These are phyloP conservation scores for Aquatica leii DNA, from an alignment of 2,888 invertebrate genomes.

Conservation along the genomic window DNA sequence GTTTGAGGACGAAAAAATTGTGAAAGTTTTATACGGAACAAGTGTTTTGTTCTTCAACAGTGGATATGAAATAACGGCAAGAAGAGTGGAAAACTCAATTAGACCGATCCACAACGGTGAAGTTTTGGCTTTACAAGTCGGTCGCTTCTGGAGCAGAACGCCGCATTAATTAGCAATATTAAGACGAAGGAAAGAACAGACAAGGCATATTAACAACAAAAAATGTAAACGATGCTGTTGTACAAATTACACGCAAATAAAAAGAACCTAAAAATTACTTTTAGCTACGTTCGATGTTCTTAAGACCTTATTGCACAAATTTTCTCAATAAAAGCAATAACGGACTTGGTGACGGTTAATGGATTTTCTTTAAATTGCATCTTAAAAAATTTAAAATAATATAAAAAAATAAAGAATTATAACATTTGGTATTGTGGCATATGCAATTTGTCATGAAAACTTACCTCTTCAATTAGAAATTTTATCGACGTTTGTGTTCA, in stretches of 20 bases:
- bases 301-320: too few species aligned
- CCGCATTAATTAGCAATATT: constrained; percentile 44
- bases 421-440: background rate
- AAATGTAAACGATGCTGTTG: constrained; percentile 18
- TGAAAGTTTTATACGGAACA: constrained; percentile 38
- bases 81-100: constrained; percentile 44
- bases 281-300: constrained; percentile 14
- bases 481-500: background rate
- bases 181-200: constrained; percentile 34
- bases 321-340: too few species aligned
- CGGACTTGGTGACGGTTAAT: too few species aligned
- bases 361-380: too few species aligned
- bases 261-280: constrained; percentile 16
- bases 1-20: constrained; percentile 23
- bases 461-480: background rate
- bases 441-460: background rate
- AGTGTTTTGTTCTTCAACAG: constrained; percentile 35
- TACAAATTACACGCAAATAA: constrained; percentile 26
- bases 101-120: constrained; percentile 40
- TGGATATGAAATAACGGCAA: constrained; percentile 39
- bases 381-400: too few species aligned
- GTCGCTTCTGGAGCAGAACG: constrained; percentile 36
- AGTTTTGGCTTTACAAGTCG: too few species aligned
- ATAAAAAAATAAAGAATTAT: too few species aligned
- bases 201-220: constrained; percentile 35